A percentile compares a stretch with the other conserved stretches of the same genome.
Evolutionary conservation across 2,888 invertebrate genomes (phyloP).

Genomic region (Drosophila planitibia): DNA sequence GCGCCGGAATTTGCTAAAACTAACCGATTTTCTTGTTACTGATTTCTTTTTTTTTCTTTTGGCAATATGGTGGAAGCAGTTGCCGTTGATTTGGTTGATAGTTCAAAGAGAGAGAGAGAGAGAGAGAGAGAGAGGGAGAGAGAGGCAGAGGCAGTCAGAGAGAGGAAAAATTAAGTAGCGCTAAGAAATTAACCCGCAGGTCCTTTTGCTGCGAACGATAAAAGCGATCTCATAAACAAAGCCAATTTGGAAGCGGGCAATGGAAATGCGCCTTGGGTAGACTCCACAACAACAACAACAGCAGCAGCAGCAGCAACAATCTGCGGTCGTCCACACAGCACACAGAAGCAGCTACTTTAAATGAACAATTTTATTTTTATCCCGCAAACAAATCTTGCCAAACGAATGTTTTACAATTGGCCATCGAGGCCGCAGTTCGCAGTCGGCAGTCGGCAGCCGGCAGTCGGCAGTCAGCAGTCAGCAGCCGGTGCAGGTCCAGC

Average conservation of each 20-base stretch:
- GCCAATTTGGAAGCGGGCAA: constrained; percentile 72
- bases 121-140: neutral
- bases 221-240: constrained; percentile 81
- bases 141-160: neutral
- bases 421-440: constrained; percentile 49
- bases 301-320: neutral
- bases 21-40: constrained; percentile 27
- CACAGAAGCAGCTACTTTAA: constrained; percentile 84
- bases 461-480: constrained; percentile 4
- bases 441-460: constrained; percentile 1
- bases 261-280: constrained; percentile 29
- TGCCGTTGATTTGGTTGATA: neutral
- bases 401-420: constrained; percentile 83
- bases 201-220: constrained; percentile 68
- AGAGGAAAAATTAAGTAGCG: constrained; percentile 75
- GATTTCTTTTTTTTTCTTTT: neutral
- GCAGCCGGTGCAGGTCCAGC: constrained; percentile 48
- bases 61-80: neutral
- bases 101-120: neutral
- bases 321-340: constrained; percentile 51
- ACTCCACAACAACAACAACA: neutral
- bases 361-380: constrained; percentile 85
- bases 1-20: constrained; percentile 47
- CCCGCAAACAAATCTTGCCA: constrained; percentile 83
- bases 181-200: constrained; percentile 81